These are phyloP conservation scores for Chaitophorus viminalis DNA, from an alignment of 2,888 invertebrate species.

Conservation along the genomic window DNA sequence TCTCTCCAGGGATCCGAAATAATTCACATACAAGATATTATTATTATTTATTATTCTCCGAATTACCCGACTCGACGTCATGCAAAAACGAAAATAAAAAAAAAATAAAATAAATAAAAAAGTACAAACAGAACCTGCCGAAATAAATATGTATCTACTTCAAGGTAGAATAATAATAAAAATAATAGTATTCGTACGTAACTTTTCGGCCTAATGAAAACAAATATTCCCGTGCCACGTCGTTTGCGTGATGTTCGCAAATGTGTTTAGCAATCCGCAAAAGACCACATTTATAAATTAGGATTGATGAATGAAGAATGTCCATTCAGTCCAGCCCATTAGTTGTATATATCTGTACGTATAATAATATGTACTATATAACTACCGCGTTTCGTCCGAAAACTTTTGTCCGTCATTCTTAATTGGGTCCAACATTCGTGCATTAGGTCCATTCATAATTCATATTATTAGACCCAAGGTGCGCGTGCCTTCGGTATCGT, in stretches of 20 bases:
- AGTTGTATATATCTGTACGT: not conserved
- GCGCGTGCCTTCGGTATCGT: not conserved
- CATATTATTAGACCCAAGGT: too few relatives aligned
- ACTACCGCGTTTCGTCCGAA: not conserved
- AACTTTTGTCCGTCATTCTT: not conserved
- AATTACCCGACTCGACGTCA: not conserved
- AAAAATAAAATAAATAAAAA: too few relatives aligned
- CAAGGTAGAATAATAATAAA: too few relatives aligned
- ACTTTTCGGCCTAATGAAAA: slow-evolving; percentile 27
- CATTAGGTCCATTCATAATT: too few relatives aligned
- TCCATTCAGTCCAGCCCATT: too few relatives aligned
- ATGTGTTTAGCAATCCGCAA: slow-evolving; percentile 1
- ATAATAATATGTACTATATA: too few relatives aligned
- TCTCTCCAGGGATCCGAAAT: not conserved
- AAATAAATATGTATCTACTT: not conserved
- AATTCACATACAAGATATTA: not conserved
- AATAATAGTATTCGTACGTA: not conserved
- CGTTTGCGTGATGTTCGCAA: not conserved
- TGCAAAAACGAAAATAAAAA: not conserved
- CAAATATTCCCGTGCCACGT: slow-evolving; percentile 5
- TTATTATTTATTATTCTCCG: too few relatives aligned
- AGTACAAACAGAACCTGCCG: too few relatives aligned
- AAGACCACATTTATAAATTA: not conserved
- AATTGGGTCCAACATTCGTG: too few relatives aligned
- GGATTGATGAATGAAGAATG: not conserved